A percentile compares a stretch with the other conserved stretches of the same genome.
Evolutionary conservation across 2,113 vertebrate species (phyloP).

Genomic region (Petromus typicus): DNA sequence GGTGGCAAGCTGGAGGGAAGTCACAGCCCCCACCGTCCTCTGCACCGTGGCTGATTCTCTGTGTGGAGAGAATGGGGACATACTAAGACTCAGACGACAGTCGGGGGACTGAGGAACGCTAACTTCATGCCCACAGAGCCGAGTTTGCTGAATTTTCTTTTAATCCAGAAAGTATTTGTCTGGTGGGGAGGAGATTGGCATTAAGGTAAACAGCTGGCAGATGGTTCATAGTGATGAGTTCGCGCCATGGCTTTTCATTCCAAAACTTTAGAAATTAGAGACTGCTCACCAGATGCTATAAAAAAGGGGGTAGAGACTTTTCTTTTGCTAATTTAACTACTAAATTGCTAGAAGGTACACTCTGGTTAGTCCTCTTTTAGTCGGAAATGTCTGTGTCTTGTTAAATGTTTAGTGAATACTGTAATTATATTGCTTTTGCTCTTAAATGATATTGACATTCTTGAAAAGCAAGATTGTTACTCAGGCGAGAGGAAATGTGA

Average conservation of each 20-base stretch:
- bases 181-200: conserved; percentile 86
- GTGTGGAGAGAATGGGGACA: background rate
- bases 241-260: conserved; percentile 83
- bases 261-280: conserved; percentile 88
- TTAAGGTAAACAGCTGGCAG: conserved; percentile 89
- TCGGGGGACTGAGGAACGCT: conserved; percentile 49
- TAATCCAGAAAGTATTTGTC: conserved; percentile 81
- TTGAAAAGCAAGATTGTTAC: conserved; percentile 83
- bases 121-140: conserved; percentile 39
- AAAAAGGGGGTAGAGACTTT: conserved; percentile 74
- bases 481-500: conserved; percentile 81
- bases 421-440: conserved; percentile 88
- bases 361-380: conserved; percentile 83
- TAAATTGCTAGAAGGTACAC: conserved; percentile 88
- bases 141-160: conserved; percentile 1
- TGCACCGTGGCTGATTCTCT: background rate
- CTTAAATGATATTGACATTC: conserved; percentile 90
- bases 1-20: background rate
- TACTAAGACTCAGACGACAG: conserved; percentile 3
- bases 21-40: background rate
- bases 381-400: conserved; percentile 88
- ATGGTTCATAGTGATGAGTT: conserved; percentile 86
- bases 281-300: conserved; percentile 90
- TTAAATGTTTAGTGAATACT: conserved; percentile 89
- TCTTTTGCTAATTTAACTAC: conserved; percentile 87